Evolutionary conservation across 2,113 vertebrate species (phyloP).

Genomic region (Leuciscus idus): DNA sequence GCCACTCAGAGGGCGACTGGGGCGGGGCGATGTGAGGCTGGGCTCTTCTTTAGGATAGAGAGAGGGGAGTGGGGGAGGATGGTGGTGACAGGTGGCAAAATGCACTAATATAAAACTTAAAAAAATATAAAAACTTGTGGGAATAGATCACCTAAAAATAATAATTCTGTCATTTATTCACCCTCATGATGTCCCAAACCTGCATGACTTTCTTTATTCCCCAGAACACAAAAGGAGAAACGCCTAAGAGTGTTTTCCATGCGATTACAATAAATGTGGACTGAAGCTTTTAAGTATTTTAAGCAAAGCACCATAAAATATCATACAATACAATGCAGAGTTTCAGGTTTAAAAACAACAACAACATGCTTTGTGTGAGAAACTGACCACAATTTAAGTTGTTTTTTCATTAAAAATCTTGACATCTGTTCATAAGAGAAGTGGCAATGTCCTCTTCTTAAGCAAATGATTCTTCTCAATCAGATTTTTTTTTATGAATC

Average conservation of each 20-base stretch:
- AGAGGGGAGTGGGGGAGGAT: neutral
- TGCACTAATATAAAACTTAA: conserved; percentile 14
- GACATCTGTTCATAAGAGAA: neutral
- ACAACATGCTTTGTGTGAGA: neutral
- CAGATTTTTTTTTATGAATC: neutral
- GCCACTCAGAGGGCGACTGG: conserved; percentile 52
- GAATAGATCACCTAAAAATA: neutral
- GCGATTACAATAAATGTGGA: neutral
- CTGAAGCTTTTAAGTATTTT: neutral
- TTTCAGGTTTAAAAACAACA: neutral
- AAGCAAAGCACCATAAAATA: neutral
- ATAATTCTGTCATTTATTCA: neutral
- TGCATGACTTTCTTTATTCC: neutral
- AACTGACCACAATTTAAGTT: neutral
- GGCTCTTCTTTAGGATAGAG: neutral
- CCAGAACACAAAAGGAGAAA: neutral
- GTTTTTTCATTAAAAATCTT: neutral
- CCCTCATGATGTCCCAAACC: neutral
- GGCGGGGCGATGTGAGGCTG: conserved; percentile 51
- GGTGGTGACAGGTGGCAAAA: neutral
- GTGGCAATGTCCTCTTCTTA: neutral
- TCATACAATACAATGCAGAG: neutral
- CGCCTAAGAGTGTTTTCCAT: neutral
- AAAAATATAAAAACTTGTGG: no score
- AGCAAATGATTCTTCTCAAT: neutral